Base-by-base conservation (phyloP, 2,113 vertebrate species). In the Aramus guarauna region DNA sequence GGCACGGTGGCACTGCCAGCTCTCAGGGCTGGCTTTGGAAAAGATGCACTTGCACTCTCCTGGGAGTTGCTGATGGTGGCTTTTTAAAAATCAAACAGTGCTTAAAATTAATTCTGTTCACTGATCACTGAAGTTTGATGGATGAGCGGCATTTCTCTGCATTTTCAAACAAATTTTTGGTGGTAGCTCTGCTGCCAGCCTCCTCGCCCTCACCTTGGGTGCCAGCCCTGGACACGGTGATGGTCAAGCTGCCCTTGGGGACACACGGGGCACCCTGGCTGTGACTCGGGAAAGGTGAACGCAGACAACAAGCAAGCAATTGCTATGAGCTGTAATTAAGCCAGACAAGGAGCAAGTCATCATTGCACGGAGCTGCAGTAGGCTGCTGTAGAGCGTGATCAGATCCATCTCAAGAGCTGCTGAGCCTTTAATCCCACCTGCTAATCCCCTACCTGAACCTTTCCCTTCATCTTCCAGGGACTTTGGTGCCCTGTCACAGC, bases 351-450 rank as follows among this genome's bases (percentile, higher is more conserved):
- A 90, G 68, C 55, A 74, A 87, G 60, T 92, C 75, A 88, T 91
- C 64, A 37, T 60, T 67, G 56, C 90, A 47, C 1, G 9, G 62
- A 80, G 41, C 81, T 75, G 43, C 0, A 0, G 45, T 39, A 36
- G 48, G 71, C 45, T 87, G 64, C 81, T 91, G 90, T 67, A 87
- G n/a, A 82, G 20, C 2, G 8, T 30, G 55, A 72, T 80, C 62
- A 84, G 76, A 84, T 89, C 59, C 52, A 72, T 64, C 87, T 93
- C 66, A 78, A 94, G 88, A 88, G 78, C 60, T 0, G 3, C 77
- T 90, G 87, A 94, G 91, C 94, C 95, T 91, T 96, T 92, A 96
- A 96, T 95, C 83, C 84, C 29, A 59, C 56, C 76, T 71, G 41
- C 68, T 96, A 95, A 97, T 91, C 93, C 80, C 52, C 56, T 94